Evolutionary conservation across 92 coral and sea anemone genomes (phyloP), one percentile per base, ranked within the genome.

Genomic region (Palythoa caribaeorum): DNA sequence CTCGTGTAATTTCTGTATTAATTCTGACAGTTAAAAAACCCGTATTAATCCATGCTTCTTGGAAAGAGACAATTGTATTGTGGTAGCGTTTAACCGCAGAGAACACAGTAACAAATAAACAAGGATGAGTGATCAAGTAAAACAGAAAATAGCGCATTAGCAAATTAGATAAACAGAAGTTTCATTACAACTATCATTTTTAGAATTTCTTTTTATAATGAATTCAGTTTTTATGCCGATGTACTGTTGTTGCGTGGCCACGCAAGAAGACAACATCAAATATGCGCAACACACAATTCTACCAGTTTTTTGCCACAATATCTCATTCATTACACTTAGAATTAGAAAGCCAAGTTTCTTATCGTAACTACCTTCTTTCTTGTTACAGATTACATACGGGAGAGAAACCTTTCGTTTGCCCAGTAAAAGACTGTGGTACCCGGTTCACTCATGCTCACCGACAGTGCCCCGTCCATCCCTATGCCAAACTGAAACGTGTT

Each of bases 391-490:
- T 90, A 35, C 93, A 90, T 52, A 90, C 93, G 1, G 93, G 93
- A 12, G 93, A 90, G 69, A 90, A 90, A 72, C 93, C 93, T 6
- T 90, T 90, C 57, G 37, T 86, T 21, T 90, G 93, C 51, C 84
- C 93, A 38, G 87, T 86, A 16, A 77, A 79, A 53, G 90, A 88
- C 35, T 90, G 93, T 15, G 87, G 88, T 14, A 85, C 93, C 2
- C 87, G 93, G 72, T 90, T 90, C 44, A 90, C 93, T 1, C 93
- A 90, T 78, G 93, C 93, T 52, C 88, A 90, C 59, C 90, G 93
- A 51, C 93, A 90, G 71, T 90, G 93, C 57, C 87, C 93, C n/a
- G 85, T 88, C 28, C 93, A 90, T 80, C 93, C 93, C 0, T 85
- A 90, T 35, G 93, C 87, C 40, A 88, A 88, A 68, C 90, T 90